phyloP scores from a whole-genome alignment of 2,113 vertebrate species.

The Taxidea taxus region DNA sequence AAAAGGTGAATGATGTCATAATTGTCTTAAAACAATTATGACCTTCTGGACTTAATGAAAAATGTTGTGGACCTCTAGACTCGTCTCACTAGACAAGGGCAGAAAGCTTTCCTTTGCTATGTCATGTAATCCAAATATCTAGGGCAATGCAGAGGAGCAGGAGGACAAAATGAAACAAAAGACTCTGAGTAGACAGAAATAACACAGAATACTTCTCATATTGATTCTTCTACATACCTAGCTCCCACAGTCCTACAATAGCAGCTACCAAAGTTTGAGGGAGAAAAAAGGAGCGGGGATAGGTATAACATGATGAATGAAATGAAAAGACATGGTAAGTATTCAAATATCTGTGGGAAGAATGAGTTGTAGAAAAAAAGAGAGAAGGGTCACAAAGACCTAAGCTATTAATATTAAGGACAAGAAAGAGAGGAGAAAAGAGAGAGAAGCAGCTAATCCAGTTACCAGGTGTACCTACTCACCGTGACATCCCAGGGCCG shows the following conservation, averaged over 20 bases:
- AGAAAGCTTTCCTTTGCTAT: not conserved
- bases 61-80: not conserved
- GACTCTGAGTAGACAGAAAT: not conserved
- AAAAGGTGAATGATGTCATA: not conserved
- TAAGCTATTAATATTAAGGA: not conserved
- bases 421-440: not conserved
- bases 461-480: not conserved
- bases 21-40: not conserved
- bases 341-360: not conserved
- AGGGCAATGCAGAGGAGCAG: not conserved
- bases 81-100: not conserved
- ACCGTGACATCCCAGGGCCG: slow-evolving; percentile 92
- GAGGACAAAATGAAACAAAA: not conserved
- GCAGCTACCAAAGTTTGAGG: not conserved
- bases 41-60: not conserved
- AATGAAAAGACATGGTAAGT: not conserved
- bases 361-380: not conserved
- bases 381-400: not conserved
- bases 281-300: rapidly evolving
- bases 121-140: not conserved
- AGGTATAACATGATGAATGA: not conserved
- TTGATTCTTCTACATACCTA: not conserved
- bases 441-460: not conserved
- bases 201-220: not conserved
- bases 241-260: not conserved